Evolutionary conservation across 1,140 invertebrate genomes (phyloP), one percentile per base, ranked within the genome.

Genomic region (Pseudachorutes palmiensis): DNA sequence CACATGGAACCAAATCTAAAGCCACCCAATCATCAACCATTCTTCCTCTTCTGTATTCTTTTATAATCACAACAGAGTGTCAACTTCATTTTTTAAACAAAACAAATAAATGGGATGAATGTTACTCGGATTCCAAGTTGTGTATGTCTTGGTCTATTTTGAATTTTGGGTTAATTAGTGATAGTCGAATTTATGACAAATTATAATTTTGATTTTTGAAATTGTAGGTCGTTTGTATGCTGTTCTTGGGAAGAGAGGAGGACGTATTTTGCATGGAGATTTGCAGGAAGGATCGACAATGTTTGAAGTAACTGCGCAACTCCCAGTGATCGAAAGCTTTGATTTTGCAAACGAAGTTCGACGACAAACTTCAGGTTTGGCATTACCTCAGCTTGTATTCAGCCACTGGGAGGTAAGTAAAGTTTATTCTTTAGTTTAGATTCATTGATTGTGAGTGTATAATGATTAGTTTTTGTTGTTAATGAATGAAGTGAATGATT

Each of bases 241-340:
- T 0, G 92, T 95, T 2, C 83, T 99, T 71, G 88, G 88, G 2
- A 86, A 88, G 68, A 82, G 95, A 48, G 87, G 92, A 75, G 97
- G 96, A 2, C 86, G 91, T 57, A 86, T 98, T 2, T 76, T 98
- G 1, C 85, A 87, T 33, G 92, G 93, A 59, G 94, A 98, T 74
- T 86, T 94, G 79, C 87, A 88, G 64, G 88, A 94, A 75, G 90
- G 92, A 57, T 87, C 87, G 31, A 88, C 90, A 36, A 88, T 87
- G 58, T 99, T 98, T 81, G 84, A 87, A 61, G 90, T 99, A 1
- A 84, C 84, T 57, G 93, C 95, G 1, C 84, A 88, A 63, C 80
- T 99, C 69, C 97, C 97, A 0, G 93, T 98, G 29, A 87, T 95
- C 12, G 96, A 99, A 80, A 98, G 94, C 78, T 97, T 98, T 81